phyloP scores from a whole-genome alignment of 2,888 invertebrate genomes.

The Eupithecia dodoneata region DNA sequence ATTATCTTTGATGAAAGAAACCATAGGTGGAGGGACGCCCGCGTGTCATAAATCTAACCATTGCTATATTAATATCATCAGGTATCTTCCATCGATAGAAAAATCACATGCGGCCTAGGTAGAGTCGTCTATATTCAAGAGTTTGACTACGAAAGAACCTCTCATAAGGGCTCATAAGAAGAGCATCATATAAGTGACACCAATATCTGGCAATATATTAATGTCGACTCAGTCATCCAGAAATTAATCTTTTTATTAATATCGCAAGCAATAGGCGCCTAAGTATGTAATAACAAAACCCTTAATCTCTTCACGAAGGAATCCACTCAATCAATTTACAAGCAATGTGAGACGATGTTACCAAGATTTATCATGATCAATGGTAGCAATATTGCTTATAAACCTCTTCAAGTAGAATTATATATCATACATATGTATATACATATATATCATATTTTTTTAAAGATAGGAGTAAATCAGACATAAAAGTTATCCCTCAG shows the following conservation, averaged over 20 bases:
- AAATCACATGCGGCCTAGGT: background rate
- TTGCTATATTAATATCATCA: background rate
- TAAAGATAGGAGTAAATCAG: no score
- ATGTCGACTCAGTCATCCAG: conserved; percentile 23
- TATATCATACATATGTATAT: no score
- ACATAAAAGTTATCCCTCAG: background rate
- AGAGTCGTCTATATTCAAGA: background rate
- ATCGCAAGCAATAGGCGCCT: conserved; percentile 27
- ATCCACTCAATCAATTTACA: conserved; percentile 41
- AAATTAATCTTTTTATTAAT: conserved; percentile 42
- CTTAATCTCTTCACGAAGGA: conserved; percentile 38
- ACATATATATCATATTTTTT: background rate
- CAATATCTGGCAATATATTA: conserved; percentile 28
- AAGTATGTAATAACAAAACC: conserved; percentile 36
- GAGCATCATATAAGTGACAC: conserved; percentile 18
- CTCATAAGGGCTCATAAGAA: background rate
- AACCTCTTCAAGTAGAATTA: background rate
- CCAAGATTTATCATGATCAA: conserved; percentile 36
- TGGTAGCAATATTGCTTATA: conserved; percentile 2
- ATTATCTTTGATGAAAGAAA: no score
- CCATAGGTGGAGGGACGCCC: no score
- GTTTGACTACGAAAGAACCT: background rate
- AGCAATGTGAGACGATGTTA: conserved; percentile 33
- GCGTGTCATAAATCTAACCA: background rate
- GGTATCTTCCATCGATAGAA: background rate